Base-by-base conservation (phyloP, 2,113 vertebrate species). In the Heloderma charlesbogerti region DNA sequence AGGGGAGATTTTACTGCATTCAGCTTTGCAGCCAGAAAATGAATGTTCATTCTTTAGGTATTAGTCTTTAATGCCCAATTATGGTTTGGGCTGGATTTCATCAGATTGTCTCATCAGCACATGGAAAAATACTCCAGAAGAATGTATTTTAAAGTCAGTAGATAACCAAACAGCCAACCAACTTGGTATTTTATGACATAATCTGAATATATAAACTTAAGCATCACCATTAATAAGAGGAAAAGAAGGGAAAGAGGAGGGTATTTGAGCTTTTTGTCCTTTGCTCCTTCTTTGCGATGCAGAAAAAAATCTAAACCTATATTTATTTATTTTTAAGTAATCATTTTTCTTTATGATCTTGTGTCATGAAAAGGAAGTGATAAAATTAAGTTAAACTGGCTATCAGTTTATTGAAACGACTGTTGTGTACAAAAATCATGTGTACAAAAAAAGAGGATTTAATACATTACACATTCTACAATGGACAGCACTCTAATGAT, bases 31-130 rank as follows among this genome's bases (percentile, higher is more conserved):
- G 37, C 40, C 37, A 88, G 18, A 45, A 77, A 75, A 66, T 83
- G 29, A 84, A 43, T 66, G 12, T 60, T 45, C 34, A 16, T 75
- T 63, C 16, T n/a, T 54, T 15, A 43, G 63, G 31, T 20, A 79
- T 79, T 79, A 86, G 13, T 31, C 4, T 67, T 90, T 85, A 84
- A 40, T 78, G 57, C 63, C 57, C 74, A 79, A 6, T 79, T 90
- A 67, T 86, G 43, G 4, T 29, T 66, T 85, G 22, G 25, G 43
- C 34, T 77, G 43, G 22, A 40, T 67, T 48, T 78, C 29, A 84
- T 77, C 40, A 54, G 20, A 27, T 45, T 45, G 37, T 54, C 25
- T 54, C 63, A 67, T 37, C 43, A 29, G 34, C 40, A 63, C 66
- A 78, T 63, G 43, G 25, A 88, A 81, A 67, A 37, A 45, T 89